Evolutionary conservation across 2,888 invertebrate species (phyloP).

Genomic region (Penaeus monodon): DNA sequence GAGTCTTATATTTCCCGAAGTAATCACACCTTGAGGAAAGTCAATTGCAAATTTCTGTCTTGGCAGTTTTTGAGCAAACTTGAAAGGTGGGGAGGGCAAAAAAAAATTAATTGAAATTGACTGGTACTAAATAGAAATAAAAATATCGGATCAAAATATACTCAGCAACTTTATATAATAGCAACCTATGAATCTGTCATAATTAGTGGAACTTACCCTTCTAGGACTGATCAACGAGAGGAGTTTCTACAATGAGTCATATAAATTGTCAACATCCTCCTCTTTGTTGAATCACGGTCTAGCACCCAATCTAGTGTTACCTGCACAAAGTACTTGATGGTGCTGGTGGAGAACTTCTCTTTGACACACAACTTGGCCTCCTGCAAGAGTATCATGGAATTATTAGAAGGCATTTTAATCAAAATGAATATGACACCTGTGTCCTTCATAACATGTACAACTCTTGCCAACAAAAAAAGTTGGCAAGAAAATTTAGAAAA

Average conservation of each 20-base stretch:
- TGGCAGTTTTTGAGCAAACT: constrained; percentile 32
- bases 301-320: constrained; percentile 49
- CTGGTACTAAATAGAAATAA: too few species aligned
- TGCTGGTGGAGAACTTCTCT: constrained; percentile 49
- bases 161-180: too few species aligned
- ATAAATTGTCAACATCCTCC: constrained; percentile 49
- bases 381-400: constrained; percentile 17
- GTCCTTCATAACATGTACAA: too few species aligned
- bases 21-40: constrained; percentile 58
- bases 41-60: constrained; percentile 53
- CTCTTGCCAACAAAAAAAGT: neutral
- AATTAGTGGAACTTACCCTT: constrained; percentile 44
- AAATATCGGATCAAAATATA: too few species aligned
- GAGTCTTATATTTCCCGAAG: constrained; percentile 53
- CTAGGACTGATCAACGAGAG: constrained; percentile 44
- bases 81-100: constrained; percentile 24
- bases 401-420: too few species aligned
- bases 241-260: constrained; percentile 50
- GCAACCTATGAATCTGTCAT: too few species aligned
- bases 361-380: constrained; percentile 55
- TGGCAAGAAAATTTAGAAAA: neutral
- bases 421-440: too few species aligned
- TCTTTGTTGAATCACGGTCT: constrained; percentile 45
- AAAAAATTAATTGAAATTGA: neutral
- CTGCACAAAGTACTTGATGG: constrained; percentile 48